Percentiles rank a stretch among this genome's conserved stretches.
Evolutionary conservation across 2,113 vertebrate genomes (phyloP).

Genomic region (Lepisosteus oculatus): DNA sequence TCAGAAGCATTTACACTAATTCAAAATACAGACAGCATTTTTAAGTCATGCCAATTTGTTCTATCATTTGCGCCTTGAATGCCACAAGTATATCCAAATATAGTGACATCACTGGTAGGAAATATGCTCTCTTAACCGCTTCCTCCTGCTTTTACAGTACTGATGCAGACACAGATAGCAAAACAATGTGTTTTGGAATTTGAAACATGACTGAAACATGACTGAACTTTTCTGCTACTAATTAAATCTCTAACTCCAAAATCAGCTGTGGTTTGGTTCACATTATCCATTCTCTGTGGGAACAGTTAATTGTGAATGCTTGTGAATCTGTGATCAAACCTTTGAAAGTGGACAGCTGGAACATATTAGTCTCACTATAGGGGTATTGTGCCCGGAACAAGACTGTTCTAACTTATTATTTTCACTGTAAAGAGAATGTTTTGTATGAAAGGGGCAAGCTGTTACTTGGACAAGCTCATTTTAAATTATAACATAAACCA

Average conservation of each 20-base stretch:
- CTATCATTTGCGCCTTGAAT: no score
- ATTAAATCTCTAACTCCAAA: conserved; percentile 17
- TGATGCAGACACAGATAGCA: neutral
- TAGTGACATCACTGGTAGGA: neutral
- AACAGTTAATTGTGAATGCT: neutral
- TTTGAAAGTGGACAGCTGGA: conserved; percentile 5
- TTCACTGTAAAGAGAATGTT: no score
- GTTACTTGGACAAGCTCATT: no score
- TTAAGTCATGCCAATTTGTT: no score
- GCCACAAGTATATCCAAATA: neutral
- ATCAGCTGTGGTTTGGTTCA: conserved; percentile 19
- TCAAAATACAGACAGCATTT: no score
- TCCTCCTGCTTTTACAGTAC: neutral
- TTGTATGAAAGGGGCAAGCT: no score
- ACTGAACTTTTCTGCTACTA: conserved; percentile 17
- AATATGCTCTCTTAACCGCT: neutral
- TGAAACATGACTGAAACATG: neutral
- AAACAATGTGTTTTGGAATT: neutral
- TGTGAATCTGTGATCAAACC: neutral
- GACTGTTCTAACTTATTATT: no score
- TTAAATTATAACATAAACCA: no score
- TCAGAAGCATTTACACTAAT: no score
- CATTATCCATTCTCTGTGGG: neutral
- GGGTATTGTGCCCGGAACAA: neutral
- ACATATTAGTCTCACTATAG: conserved; percentile 4